A percentile compares a stretch with the other conserved stretches of the same genome.
phyloP scores from a whole-genome alignment of 2,888 invertebrate species.

The Dasypogon diadema region DNA sequence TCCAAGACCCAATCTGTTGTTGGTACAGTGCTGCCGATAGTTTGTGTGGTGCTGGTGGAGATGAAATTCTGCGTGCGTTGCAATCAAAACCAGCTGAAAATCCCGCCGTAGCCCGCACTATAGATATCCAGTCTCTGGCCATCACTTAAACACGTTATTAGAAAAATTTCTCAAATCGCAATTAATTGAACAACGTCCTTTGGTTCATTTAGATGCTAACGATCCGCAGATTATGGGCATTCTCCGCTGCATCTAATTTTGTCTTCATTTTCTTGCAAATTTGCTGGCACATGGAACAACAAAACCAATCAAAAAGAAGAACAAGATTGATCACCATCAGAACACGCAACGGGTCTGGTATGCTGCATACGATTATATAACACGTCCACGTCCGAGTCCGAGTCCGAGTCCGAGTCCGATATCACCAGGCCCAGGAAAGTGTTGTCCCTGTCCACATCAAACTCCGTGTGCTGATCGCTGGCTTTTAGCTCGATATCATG shows the following conservation, averaged over 20 bases:
- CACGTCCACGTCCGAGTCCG: too few species aligned
- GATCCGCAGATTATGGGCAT: slow-evolving; percentile 32
- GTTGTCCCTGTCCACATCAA: not conserved
- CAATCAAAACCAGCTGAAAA: too few species aligned
- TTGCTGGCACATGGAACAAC: not conserved
- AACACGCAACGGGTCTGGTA: slow-evolving; percentile 32
- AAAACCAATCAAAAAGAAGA: slow-evolving; percentile 10
- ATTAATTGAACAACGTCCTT: slow-evolving; percentile 19
- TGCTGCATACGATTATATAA: slow-evolving; percentile 40
- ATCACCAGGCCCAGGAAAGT: not conserved
- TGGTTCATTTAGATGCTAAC: slow-evolving; percentile 36
- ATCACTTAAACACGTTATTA: not conserved
- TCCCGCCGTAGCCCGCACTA: too few species aligned
- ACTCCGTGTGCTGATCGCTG: not conserved
- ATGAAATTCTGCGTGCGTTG: too few species aligned
- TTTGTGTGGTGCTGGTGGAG: too few species aligned
- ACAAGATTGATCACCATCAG: slow-evolving; percentile 29
- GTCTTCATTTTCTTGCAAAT: slow-evolving; percentile 8
- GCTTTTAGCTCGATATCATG: not conserved
- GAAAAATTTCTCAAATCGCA: slow-evolving; percentile 34
- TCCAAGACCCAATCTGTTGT: not conserved
- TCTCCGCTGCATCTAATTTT: slow-evolving; percentile 30
- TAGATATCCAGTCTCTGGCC: too few species aligned
- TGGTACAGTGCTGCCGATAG: not conserved
- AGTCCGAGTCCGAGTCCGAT: too few species aligned